Conservation (phyloP, 2,888 invertebrate genomes). For the Hololepta plana region DNA sequence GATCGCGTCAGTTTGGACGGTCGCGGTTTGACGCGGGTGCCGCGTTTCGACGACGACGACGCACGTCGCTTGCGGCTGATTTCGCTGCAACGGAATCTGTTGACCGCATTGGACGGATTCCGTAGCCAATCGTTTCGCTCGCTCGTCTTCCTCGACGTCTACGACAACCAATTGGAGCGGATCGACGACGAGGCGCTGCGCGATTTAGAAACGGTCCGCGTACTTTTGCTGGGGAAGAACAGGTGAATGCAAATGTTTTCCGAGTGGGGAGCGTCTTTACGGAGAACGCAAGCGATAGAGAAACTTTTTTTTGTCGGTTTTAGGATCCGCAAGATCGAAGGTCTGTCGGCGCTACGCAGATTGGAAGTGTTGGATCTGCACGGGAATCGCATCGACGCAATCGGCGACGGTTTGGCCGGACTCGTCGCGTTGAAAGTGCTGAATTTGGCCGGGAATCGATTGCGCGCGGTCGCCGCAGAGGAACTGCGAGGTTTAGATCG, state of each 20-base stretch:
- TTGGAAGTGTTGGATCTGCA: slow-evolving; percentile 85
- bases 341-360: slow-evolving; percentile 49
- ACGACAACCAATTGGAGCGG: slow-evolving; percentile 85
- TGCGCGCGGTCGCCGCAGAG: slow-evolving; percentile 53
- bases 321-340: slow-evolving; percentile 65
- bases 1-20: slow-evolving; percentile 80
- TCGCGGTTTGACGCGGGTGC: slow-evolving; percentile 66
- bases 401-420: slow-evolving; percentile 46
- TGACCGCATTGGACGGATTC: slow-evolving; percentile 53
- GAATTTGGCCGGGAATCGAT: slow-evolving; percentile 84
- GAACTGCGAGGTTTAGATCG: slow-evolving; percentile 64
- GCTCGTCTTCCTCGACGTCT: slow-evolving; percentile 82
- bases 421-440: slow-evolving; percentile 70
- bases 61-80: slow-evolving; percentile 66
- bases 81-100: slow-evolving; percentile 83
- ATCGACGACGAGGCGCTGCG: slow-evolving; percentile 49
- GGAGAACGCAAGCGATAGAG: too few species aligned
- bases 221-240: slow-evolving; percentile 82
- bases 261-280: too few species aligned
- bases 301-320: slow-evolving; percentile 17
- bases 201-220: slow-evolving; percentile 59
- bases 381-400: slow-evolving; percentile 64
- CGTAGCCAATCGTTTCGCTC: slow-evolving; percentile 37
- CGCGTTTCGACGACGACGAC: slow-evolving; percentile 53
- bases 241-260: slow-evolving; percentile 32